Conservation (phyloP, 2,888 invertebrate species). For the Gibbula magus region DNA sequence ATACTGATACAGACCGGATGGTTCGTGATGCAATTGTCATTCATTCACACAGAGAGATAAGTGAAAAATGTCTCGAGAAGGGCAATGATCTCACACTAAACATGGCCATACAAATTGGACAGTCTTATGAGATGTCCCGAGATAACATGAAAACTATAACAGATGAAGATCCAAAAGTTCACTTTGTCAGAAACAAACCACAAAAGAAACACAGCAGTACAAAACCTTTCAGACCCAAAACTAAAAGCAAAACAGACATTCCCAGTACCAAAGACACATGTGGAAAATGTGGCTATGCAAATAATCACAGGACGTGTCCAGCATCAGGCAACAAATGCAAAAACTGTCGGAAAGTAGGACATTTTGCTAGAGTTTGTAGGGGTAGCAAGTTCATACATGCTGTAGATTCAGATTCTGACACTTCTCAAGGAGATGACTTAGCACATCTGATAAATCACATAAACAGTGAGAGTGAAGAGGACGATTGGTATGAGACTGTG, state of each 20-base stretch:
- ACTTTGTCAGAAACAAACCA: too few relatives aligned
- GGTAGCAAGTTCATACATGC: neutral
- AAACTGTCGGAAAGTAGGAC: neutral
- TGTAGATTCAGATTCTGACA: too few relatives aligned
- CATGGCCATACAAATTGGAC: neutral
- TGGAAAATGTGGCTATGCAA: neutral
- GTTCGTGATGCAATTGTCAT: neutral
- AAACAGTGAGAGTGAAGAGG: too few relatives aligned
- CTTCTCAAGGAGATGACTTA: too few relatives aligned
- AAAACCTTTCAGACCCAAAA: neutral
- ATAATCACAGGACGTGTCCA: neutral
- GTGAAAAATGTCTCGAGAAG: too few relatives aligned
- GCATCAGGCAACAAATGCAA: neutral
- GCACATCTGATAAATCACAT: too few relatives aligned
- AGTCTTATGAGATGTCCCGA: neutral
- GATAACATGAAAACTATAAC: neutral
- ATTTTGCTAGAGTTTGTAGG: neutral
- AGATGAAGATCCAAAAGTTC: neutral
- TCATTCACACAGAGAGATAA: neutral
- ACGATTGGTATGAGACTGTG: too few relatives aligned
- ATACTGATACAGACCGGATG: too few relatives aligned
- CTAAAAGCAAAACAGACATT: neutral
- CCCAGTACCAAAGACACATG: neutral
- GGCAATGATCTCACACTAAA: neutral
- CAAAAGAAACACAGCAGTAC: neutral